A percentile compares a stretch with the other conserved stretches of the same genome.
These are phyloP conservation scores for Xenotilapia leptura DNA, from an alignment of 2,113 vertebrate genomes.

Conservation along the genomic window DNA sequence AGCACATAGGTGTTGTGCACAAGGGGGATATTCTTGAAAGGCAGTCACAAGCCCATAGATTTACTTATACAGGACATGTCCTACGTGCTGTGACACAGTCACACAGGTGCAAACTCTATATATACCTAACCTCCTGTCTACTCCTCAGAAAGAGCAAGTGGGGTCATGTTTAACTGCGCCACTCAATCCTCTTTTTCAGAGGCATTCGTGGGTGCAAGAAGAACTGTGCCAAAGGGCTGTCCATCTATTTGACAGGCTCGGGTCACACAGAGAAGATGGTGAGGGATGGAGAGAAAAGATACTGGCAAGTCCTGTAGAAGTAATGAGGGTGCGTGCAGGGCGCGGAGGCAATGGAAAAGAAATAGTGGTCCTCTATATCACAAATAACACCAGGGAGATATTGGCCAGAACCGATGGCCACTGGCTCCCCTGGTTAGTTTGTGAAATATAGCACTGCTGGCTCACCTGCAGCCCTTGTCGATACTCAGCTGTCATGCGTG, in stretches of 20 bases:
- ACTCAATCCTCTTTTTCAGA: conserved; percentile 42
- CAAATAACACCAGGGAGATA: conserved; percentile 1
- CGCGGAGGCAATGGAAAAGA: conserved; percentile 3
- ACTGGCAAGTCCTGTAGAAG: conserved; percentile 8
- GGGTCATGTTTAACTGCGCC: conserved; percentile 35
- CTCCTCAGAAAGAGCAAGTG: background rate
- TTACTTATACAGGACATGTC: background rate
- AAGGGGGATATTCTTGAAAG: background rate
- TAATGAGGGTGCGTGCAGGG: background rate
- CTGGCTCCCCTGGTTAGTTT: conserved; percentile 23
- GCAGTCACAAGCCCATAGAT: background rate
- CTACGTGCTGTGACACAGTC: background rate
- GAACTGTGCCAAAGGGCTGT: conserved; percentile 1
- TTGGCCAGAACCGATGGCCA: conserved; percentile 27
- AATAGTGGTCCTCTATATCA: conserved; percentile 31
- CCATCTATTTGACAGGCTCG: conserved; percentile 38
- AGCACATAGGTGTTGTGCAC: background rate
- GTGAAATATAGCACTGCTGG: conserved; percentile 48
- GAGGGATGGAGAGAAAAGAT: conserved; percentile 26
- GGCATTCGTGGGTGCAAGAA: background rate
- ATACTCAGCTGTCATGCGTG: conserved; percentile 28
- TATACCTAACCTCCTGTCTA: background rate
- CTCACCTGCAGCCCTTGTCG: conserved; percentile 36
- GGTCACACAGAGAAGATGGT: conserved; percentile 23
- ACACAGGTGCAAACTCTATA: background rate